Conservation (phyloP, 2,888 invertebrate genomes). For the Serripes groenlandicus region DNA sequence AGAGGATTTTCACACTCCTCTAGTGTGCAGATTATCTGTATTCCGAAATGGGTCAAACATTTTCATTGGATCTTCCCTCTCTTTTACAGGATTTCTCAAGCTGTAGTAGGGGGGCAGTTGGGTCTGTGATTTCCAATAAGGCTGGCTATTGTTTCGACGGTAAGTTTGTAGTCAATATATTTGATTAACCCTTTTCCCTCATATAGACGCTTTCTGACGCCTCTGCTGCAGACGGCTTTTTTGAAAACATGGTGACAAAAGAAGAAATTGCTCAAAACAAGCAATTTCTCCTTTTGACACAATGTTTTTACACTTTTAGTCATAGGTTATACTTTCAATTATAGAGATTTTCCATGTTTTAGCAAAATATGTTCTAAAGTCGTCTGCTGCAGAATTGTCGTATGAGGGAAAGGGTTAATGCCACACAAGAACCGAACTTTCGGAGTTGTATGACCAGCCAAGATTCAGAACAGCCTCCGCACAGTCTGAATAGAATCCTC, state of each 20-base stretch:
- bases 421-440: too few species aligned
- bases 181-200: too few species aligned
- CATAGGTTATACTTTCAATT: too few species aligned
- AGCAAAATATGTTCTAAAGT: too few species aligned
- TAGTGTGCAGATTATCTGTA: background rate
- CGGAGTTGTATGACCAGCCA: too few species aligned
- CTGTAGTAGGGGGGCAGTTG: constrained; percentile 96
- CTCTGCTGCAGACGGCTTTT: background rate
- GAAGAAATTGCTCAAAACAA: background rate
- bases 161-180: constrained; percentile 71
- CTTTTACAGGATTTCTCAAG: constrained; percentile 95
- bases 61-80: background rate
- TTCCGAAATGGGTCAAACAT: background rate
- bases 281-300: background rate
- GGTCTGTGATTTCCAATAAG: constrained; percentile 96
- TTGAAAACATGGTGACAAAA: background rate
- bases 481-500: too few species aligned
- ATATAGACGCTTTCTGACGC: background rate
- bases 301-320: too few species aligned
- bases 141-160: constrained; percentile 88
- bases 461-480: too few species aligned
- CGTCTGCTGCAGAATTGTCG: too few species aligned
- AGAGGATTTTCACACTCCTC: background rate
- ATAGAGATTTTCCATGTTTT: too few species aligned
- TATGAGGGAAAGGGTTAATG: too few species aligned